Percentiles rank a stretch among this genome's conserved stretches.
These are phyloP conservation scores for Istiophorus platypterus DNA, from an alignment of 2,113 vertebrate species.

Conservation along the genomic window DNA sequence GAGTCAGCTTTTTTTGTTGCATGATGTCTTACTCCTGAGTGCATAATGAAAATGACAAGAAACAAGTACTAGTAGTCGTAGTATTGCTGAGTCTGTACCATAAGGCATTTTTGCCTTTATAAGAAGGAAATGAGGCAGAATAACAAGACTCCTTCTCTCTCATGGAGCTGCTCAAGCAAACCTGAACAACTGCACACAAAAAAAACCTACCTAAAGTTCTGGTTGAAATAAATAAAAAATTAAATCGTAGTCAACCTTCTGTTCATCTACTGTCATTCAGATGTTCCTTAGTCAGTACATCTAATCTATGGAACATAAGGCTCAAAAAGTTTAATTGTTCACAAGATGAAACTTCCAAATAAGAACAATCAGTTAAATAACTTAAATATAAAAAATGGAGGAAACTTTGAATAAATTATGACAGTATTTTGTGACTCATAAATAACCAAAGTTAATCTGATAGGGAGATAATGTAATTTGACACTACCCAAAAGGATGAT, in stretches of 20 bases:
- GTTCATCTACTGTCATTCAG: not conserved
- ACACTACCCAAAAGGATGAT: not conserved
- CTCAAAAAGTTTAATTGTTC: not conserved
- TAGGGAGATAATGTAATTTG: not conserved
- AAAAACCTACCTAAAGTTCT: conserved; percentile 1
- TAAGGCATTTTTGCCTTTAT: not conserved
- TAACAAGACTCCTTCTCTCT: conserved; percentile 5
- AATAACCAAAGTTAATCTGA: conserved; percentile 3
- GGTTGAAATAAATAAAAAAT: not conserved
- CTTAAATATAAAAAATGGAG: not conserved
- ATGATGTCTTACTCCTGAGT: conserved; percentile 29
- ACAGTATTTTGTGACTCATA: not conserved
- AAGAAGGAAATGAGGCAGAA: conserved; percentile 40
- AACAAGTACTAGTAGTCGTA: conserved; percentile 31
- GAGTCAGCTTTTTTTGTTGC: conserved; percentile 44
- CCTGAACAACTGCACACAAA: conserved; percentile 10
- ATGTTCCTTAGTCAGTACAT: not conserved
- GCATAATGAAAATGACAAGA: conserved; percentile 53
- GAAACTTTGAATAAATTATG: too few relatives aligned
- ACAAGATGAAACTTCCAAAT: not conserved
- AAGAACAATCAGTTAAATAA: not conserved
- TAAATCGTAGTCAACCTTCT: not conserved
- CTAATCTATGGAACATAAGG: not conserved
- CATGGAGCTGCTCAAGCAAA: conserved; percentile 4
- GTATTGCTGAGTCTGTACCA: conserved; percentile 48